Evolutionary conservation across 2,113 vertebrate species (phyloP), one percentile per base, ranked within the genome.

Genomic region (Melospiza georgiana): DNA sequence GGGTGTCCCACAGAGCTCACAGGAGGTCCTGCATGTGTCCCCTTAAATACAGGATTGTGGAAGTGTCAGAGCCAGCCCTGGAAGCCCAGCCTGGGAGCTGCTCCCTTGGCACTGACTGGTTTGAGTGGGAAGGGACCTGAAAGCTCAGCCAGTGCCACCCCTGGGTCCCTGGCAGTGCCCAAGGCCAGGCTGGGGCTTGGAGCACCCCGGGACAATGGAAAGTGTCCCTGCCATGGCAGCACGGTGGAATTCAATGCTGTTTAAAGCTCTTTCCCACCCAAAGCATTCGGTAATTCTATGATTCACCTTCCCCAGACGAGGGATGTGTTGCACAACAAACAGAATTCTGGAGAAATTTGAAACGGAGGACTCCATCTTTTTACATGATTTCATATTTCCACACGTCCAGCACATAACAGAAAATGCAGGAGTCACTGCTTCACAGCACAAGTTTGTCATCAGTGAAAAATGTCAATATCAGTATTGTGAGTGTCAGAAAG

Each of bases 11-110:
- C 0, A 4, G 75, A 5, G 4, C 54, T 24, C 7, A 6, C 33
- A 12, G 0, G 7, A 58, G 66, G 11, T 6, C 68, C 31, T 22
- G 57, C 15, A 35, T 27, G 22, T 2, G 8, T 11, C 37, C 43
- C 58, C 37, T 48, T 0, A 9, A 31, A 10, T 0, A 5, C 0
- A 2, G 80, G 21, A 18, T 3, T 59, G 6, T 6, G 8, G 10
- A 61, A 27, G 1, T 7, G 33, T 2, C 0, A 72, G 18, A 54
- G 10, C 13, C 39, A 55, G 6, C 30, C 5, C 49, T 4, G 20
- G 58, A 13, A 71, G 23, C 49, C 54, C 52, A 24, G 20, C 7
- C 12, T 1, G 0, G 5, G 33, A 90, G 62, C 48, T 79, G 31
- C n/a, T 51, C 28, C 19, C 91, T 7, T 12, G 18, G 52, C 12